Base-by-base conservation (phyloP, 1,140 invertebrate species). In the Rhynchophorus ferrugineus region DNA sequence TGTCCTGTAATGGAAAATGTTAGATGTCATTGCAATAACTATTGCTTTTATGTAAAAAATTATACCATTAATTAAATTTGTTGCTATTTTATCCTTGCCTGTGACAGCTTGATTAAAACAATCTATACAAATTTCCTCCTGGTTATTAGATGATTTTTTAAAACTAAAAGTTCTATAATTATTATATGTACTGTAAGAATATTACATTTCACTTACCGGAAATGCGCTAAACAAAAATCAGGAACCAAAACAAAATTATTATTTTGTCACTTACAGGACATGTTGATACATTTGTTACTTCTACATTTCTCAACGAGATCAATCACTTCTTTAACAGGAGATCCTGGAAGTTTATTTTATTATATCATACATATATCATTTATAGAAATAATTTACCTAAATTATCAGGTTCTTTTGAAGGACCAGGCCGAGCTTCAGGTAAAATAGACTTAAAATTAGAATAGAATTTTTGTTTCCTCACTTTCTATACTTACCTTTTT, bases 201-300 rank as follows among this genome's bases (percentile, higher is more conserved):
- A 3, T 35, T 2, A 39, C 18, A 20, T 39, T 9, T 24, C 24
- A 1, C 20, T 39, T 52, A 52, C 50, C 50, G 36, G 33, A 72
- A 78, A 61, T 70, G 78, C 6, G 69, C 66, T 14, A 76, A 70
- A 20, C 74, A 73, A 65, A 78, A 76, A 1, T 68, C 67, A 5
- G 76, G 71, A 21, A 76, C 73, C 8, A 54, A 46, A 17, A 65
- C 67, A 65, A 75, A 70, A 45, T 72, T 61, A 7, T 65, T 43
- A 7, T 37, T 48, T 2, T 7, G 71, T n/a, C 75, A 75, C n/a
- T 57, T 52, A 60, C 77, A 79, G 38, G 67, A 60, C 49, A 73
- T 74, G 64, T 79, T 79, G 5, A 79, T 69, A 49, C 77, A 79
- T 57, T 73, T 72, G n/a, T 54, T 59, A 42, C 66, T 71, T 22